Evolutionary conservation across 2,888 invertebrate genomes (phyloP).

Genomic region (Scaptomyza tumidula): DNA sequence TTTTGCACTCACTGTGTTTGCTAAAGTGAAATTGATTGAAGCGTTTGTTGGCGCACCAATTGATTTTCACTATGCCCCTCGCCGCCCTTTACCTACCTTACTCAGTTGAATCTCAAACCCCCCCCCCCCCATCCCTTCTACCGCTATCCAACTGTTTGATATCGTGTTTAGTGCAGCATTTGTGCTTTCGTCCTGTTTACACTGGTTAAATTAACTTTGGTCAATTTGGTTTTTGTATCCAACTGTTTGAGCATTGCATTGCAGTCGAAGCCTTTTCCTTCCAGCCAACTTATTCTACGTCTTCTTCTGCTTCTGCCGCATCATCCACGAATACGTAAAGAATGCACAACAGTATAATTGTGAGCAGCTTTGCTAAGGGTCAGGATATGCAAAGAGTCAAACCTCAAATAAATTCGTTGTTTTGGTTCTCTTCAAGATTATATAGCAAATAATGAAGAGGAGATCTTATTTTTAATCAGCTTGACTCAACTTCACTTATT

Average conservation of each 20-base stretch:
- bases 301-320: background rate
- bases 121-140: no score
- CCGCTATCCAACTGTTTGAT: background rate
- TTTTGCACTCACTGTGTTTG: constrained; percentile 80
- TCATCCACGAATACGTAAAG: constrained; percentile 12
- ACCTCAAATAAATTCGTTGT: background rate
- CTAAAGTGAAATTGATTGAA: constrained; percentile 80
- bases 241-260: constrained; percentile 51
- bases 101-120: background rate
- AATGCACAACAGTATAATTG: constrained; percentile 25
- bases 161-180: constrained; percentile 40
- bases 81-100: constrained; percentile 2
- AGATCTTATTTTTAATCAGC: no score
- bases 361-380: background rate
- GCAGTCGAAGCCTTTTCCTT: constrained; percentile 16
- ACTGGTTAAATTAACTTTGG: constrained; percentile 80
- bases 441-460: background rate
- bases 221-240: constrained; percentile 72
- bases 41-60: constrained; percentile 77
- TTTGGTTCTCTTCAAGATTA: background rate
- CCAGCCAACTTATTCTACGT: background rate
- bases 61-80: constrained; percentile 59
- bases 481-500: no score
- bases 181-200: constrained; percentile 63
- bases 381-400: background rate